Percentiles rank a stretch among this genome's conserved stretches.
Conservation (phyloP, 53 echinoderm and acorn worm genomes). For the Apostichopus leukothele region DNA sequence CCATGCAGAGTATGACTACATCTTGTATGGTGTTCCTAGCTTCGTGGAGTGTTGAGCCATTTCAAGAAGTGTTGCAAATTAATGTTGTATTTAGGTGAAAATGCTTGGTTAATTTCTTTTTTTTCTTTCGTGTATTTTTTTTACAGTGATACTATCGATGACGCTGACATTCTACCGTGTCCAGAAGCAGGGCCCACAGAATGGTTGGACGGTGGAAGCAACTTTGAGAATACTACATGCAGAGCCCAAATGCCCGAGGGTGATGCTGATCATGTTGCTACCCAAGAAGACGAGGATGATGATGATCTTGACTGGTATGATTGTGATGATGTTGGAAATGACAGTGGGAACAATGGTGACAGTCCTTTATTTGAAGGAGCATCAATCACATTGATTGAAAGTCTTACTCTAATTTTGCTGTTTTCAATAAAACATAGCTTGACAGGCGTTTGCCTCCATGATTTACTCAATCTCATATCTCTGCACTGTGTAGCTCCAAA, state of each 20-base stretch:
- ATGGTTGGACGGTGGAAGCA: background rate
- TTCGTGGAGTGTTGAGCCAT: no score
- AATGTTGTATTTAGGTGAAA: no score
- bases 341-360: background rate
- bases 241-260: background rate
- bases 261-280: background rate
- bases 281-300: background rate
- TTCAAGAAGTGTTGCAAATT: no score
- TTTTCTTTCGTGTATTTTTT: background rate
- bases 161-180: background rate
- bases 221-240: background rate
- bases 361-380: slow-evolving; percentile 1
- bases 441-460: background rate
- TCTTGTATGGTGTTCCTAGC: no score
- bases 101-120: background rate
- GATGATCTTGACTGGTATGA: slow-evolving; percentile 21
- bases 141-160: background rate
- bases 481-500: background rate
- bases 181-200: background rate
- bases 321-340: background rate
- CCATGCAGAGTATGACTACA: no score
- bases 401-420: background rate
- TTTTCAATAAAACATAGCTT: background rate
- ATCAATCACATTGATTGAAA: background rate
- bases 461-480: background rate